Percentiles rank a stretch among this genome's conserved stretches.
Evolutionary conservation across 2,113 vertebrate species (phyloP).

Genomic region (Arothron firmamentum): DNA sequence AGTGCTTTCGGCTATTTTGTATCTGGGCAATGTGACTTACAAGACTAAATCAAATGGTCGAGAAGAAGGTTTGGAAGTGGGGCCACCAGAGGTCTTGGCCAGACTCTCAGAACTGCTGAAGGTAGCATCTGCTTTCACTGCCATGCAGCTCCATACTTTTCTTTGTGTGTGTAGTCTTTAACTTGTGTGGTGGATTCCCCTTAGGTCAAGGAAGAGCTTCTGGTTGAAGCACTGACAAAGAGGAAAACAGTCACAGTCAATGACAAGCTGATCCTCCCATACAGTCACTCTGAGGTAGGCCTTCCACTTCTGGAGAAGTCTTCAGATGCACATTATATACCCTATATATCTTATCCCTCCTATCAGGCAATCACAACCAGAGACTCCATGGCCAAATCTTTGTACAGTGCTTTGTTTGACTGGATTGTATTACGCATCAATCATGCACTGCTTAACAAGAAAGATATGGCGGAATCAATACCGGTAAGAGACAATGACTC

Average conservation of each 20-base stretch:
- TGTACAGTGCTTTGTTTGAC: conserved; percentile 97
- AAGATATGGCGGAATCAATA: conserved; percentile 94
- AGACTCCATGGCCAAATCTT: conserved; percentile 98
- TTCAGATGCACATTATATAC: background rate
- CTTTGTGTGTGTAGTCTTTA: conserved; percentile 3
- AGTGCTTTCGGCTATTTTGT: conserved; percentile 92
- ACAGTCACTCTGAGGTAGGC: conserved; percentile 78
- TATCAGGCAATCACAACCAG: conserved; percentile 90
- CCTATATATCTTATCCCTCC: background rate
- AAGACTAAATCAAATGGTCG: conserved; percentile 85
- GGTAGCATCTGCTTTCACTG: conserved; percentile 54
- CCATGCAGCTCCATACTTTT: background rate
- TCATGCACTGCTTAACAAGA: conserved; percentile 96
- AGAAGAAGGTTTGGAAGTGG: conserved; percentile 94
- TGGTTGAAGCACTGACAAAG: conserved; percentile 95
- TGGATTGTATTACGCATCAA: conserved; percentile 99
- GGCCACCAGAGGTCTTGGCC: conserved; percentile 88
- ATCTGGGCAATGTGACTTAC: conserved; percentile 93
- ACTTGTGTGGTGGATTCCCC: conserved; percentile 3
- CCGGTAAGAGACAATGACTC: conserved; percentile 72
- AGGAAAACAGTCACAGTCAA: conserved; percentile 97
- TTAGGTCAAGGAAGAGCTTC: conserved; percentile 91
- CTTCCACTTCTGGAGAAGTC: background rate
- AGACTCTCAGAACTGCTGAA: conserved; percentile 92
- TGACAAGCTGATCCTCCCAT: conserved; percentile 88